Evolutionary conservation across 2,888 invertebrate genomes (phyloP), one percentile per base, ranked within the genome.

Genomic region (Iphiclides podalirius): DNA sequence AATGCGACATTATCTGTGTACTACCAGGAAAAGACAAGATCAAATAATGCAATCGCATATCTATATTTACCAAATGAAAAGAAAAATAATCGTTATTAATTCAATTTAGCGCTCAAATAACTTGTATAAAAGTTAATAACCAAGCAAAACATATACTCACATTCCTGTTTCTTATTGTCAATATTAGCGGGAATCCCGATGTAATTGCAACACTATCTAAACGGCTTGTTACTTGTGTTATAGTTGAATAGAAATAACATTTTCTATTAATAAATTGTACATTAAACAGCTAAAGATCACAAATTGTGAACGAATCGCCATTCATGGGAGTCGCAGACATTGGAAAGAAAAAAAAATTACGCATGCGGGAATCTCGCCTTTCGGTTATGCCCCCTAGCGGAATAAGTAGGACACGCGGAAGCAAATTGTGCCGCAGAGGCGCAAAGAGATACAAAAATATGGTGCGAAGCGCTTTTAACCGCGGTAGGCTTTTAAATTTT

Each of bases 271-370:
- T 72, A 72, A 75, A 71, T 72, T 73, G 75, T 67, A 71, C 74
- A 72, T 70, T 72, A 71, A 74, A 70, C 73, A 70, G 74, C 72
- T 77, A 79, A 65, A 67, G 71, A 62, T 69, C 71, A 65, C 64
- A 68, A 74, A 74, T 78, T 79, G 75, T 79, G 75, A 59, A 67
- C 72, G 70, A 64, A 34, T 57, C 70, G 76, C 82, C 87, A 88
- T 88, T 88, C 87, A 88, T 88, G 84, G 79, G 75, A 66, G 76
- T 76, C 63, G 68, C 70, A 70, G 70, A 67, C 74, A 72, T 76
- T 74, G 76, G 75, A 79, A 73, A 74, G 71, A 61, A 65, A 57
- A 67, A 71, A 66, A 60, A 52, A 53, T 60, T 64, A 78, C 85
- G 87, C 86, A 84, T 86, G 85, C 84, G 84, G 64, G 64, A 67